phyloP scores from a whole-genome alignment of 2,888 invertebrate species.

The Lasioglossum oenotherae region DNA sequence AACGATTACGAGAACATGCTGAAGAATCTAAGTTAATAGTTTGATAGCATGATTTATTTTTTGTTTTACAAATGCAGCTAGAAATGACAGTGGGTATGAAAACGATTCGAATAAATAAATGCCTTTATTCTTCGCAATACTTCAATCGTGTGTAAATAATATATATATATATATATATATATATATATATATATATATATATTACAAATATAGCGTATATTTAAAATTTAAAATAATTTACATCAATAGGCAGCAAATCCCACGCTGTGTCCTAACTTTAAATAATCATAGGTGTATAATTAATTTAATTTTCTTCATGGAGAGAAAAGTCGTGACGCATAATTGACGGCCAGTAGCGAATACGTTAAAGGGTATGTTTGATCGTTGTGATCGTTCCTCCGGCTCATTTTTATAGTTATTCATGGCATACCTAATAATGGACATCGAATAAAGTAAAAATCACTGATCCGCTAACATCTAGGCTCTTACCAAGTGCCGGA shows the following conservation, averaged over 20 bases:
- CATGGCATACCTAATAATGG: background rate
- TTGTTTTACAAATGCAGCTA: background rate
- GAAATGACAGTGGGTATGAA: background rate
- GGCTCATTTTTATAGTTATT: background rate
- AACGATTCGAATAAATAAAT: background rate
- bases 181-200: background rate
- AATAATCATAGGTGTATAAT: background rate
- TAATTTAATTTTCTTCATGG: background rate
- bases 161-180: background rate
- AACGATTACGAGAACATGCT: background rate
- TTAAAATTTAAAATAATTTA: background rate
- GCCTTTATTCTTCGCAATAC: background rate
- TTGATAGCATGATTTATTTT: background rate
- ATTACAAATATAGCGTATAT: background rate
- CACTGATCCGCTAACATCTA: background rate
- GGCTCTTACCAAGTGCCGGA: conserved; percentile 38
- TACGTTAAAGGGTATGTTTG: background rate
- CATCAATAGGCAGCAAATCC: background rate
- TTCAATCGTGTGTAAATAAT: background rate
- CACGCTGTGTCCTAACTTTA: background rate
- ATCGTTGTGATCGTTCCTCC: background rate
- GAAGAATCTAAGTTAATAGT: background rate
- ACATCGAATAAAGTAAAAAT: background rate
- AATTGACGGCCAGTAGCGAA: background rate
- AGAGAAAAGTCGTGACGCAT: no score